Conservation (phyloP, 2,113 vertebrate genomes). For the Microcebus ravelobensis region DNA sequence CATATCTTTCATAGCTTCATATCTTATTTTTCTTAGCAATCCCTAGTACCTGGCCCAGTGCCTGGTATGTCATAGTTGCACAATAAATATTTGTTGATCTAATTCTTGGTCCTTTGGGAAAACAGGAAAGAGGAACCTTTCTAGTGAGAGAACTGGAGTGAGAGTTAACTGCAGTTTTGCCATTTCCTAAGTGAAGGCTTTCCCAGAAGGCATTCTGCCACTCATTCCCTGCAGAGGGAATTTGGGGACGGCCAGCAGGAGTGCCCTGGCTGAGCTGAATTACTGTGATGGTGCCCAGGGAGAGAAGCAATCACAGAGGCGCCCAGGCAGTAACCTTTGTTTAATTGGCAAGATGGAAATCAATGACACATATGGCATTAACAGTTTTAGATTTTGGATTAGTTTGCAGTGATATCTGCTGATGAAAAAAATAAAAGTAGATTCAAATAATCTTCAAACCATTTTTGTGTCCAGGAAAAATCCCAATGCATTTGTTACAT, state of each 20-base stretch:
- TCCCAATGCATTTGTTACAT: slow-evolving; percentile 21
- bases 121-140: background rate
- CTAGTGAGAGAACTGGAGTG: background rate
- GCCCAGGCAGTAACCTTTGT: slow-evolving; percentile 77
- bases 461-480: slow-evolving; percentile 41
- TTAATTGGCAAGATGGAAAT: slow-evolving; percentile 79
- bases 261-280: slow-evolving; percentile 52
- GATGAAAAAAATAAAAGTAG: slow-evolving; percentile 50
- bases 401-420: slow-evolving; percentile 66
- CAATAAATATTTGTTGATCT: slow-evolving; percentile 15
- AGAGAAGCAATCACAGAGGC: slow-evolving; percentile 69
- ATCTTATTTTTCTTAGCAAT: background rate
- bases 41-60: background rate
- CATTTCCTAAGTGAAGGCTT: background rate
- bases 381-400: slow-evolving; percentile 76
- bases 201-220: slow-evolving; percentile 14
- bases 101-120: background rate
- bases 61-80: background rate
- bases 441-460: slow-evolving; percentile 67
- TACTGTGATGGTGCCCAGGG: slow-evolving; percentile 26
- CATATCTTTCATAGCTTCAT: background rate
- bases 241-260: slow-evolving; percentile 32
- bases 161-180: background rate
- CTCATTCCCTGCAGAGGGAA: slow-evolving; percentile 50
- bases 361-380: slow-evolving; percentile 78